These are phyloP conservation scores for Gila robusta DNA, from an alignment of 2,797 vertebrate species.

Conservation along the genomic window DNA sequence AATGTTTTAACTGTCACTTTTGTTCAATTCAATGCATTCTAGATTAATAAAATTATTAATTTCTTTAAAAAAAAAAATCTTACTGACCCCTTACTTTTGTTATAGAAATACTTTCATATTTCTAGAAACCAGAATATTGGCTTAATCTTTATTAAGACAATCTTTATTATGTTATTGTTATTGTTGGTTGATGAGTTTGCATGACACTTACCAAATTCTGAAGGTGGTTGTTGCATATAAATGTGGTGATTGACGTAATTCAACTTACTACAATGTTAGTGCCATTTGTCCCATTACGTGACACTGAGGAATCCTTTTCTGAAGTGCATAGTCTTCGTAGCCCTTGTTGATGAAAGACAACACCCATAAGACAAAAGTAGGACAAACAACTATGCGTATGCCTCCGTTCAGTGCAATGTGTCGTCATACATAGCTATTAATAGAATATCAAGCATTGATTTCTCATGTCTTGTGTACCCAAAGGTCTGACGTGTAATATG, in stretches of 20 bases:
- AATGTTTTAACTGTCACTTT: not conserved
- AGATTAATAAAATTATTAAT: not conserved
- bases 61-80: not conserved
- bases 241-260: not conserved
- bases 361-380: conserved; percentile 11
- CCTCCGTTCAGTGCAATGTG: not conserved
- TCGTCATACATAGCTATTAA: not conserved
- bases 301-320: not conserved
- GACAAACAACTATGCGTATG: not conserved
- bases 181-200: not conserved
- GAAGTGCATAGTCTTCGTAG: not conserved
- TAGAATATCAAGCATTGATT: not conserved
- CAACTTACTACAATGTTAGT: not conserved
- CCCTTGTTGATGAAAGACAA: conserved; percentile 1
- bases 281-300: conserved; percentile 2
- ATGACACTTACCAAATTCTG: not conserved
- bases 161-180: not conserved
- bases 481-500: conserved; percentile 21
- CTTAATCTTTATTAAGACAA: not conserved
- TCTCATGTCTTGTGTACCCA: not conserved
- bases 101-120: not conserved
- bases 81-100: too few relatives aligned
- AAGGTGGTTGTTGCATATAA: not conserved
- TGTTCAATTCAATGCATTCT: not conserved
- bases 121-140: not conserved